phyloP scores from a whole-genome alignment of 2,888 invertebrate genomes.

The Leptinotarsa peninsularis region DNA sequence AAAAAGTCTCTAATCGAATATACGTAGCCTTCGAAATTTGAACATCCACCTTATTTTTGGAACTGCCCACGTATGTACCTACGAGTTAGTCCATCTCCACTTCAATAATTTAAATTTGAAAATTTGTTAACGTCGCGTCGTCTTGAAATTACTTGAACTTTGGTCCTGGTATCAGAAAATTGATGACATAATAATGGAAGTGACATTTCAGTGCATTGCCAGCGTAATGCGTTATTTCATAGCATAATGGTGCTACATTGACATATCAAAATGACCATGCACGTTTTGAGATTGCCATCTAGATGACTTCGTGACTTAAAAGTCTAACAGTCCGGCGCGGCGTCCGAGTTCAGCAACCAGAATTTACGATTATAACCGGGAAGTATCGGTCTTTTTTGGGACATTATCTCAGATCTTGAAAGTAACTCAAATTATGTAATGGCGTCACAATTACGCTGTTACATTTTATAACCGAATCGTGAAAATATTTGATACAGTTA shows the following conservation, averaged over 20 bases:
- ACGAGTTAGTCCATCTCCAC: too few relatives aligned
- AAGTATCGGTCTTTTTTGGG: slow-evolving; percentile 26
- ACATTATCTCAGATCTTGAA: slow-evolving; percentile 18
- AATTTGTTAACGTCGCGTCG: too few relatives aligned
- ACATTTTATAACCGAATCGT: slow-evolving; percentile 37
- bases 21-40: too few relatives aligned
- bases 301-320: slow-evolving; percentile 36
- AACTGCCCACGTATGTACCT: too few relatives aligned
- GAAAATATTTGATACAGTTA: slow-evolving; percentile 29
- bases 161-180: too few relatives aligned
- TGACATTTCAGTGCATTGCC: neutral
- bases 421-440: slow-evolving; percentile 18
- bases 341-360: neutral
- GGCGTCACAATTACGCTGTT: slow-evolving; percentile 24
- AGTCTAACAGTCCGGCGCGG: neutral
- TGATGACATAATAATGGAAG: too few relatives aligned
- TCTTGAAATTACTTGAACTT: too few relatives aligned
- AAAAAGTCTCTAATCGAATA: too few relatives aligned
- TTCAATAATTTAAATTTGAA: too few relatives aligned
- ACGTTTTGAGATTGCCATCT: slow-evolving; percentile 28
- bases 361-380: slow-evolving; percentile 22
- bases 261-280: slow-evolving; percentile 19
- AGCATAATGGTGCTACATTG: slow-evolving; percentile 5
- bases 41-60: too few relatives aligned
- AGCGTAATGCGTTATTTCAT: neutral